Evolutionary conservation across 2,113 vertebrate species (phyloP), one percentile per base, ranked within the genome.

Genomic region (Nycticryphes semicollaris): DNA sequence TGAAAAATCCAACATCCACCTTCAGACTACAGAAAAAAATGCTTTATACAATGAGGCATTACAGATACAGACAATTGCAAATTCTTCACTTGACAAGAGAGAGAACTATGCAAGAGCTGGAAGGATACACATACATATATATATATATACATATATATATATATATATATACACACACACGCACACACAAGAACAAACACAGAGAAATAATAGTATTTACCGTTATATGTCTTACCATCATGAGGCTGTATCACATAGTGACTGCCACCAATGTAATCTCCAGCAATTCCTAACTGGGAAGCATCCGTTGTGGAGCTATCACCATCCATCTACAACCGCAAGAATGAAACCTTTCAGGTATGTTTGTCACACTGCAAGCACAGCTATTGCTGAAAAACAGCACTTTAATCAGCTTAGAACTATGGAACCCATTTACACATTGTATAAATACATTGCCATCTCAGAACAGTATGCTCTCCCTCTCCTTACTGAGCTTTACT

Each of bases 231-330:
- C 98, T 98, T 97, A 99, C 99, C 99, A 53, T 99, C 99, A 0
- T 99, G 99, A 63, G 99, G 98, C 95, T 99, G 99, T 96, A 99
- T 98, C 20, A 99, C 99, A 30, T 99, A 99, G 77, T 99, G 99
- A 76, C 99, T 98, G 72, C 99, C 97, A 62, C 99, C 97, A 95
- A 99, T 99, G 92, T 99, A 99, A 89, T 99, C 99, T 87, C 99
- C 98, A 35, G 99, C 98, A 96, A 99, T 99, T 91, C 99, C 99
- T 96, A 99, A 97, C 97, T 99, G 99, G 90, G 99, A 99, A 93
- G 99, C 98, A 90, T 99, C 99, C 24, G 99, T 99, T 50, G 99
- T 99, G 21, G 99, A 98, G 91, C 97, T 98, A 98, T 99, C 99
- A 88, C 99, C 99, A 87, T 99, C 99, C 99, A 99, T 99, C 99